Base-by-base conservation (phyloP, 2,888 invertebrate species). In the Apoderus coryli region DNA sequence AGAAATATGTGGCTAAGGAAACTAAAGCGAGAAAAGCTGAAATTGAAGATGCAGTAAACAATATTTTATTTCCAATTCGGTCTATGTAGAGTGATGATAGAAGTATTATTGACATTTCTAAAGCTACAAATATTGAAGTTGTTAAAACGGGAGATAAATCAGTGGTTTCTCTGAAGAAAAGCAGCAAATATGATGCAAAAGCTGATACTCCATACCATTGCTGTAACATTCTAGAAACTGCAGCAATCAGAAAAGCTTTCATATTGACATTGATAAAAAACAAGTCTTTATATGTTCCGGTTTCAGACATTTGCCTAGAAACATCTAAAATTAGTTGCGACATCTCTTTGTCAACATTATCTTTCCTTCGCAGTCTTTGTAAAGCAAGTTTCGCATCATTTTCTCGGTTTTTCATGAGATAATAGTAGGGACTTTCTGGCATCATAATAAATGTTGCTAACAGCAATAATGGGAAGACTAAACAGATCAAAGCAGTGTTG, bases 401-500 rank as follows among this genome's bases (percentile, higher is more conserved):
- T 2, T 31, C 12, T 16, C 38, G 27, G 4, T 38, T 36, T 26
- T 45, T 45, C 43, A 46, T 46, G 10, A 46, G 13, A 10, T 36
- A 40, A 30, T 35, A 50, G 33, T 49, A 49, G 0, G 48, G 48
- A 5, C 42, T 34, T 57, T 78, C 77, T 9, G 76, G 76, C 47
- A 75, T 58, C 47, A 67, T 67, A 26, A 53, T 6, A 50, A 73
- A 68, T 10, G 63, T 55, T 12, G 67, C 28, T 15, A 72, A 52
- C 44, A 71, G 67, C 22, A 67, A 42, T 25, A 70, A 52, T 9
- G 73, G 68, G 31, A 72, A 57, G 38, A 64, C 49, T 42, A 68
- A 55, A 47, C 69, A 70, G 49, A 69, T 61, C 29, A 57, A 56
- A 32, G 67, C 68, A 39, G 69, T 56, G n/a, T n/a, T n/a, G n/a